phyloP scores from a whole-genome alignment of 2,888 invertebrate genomes.

The Lobophora halterata region DNA sequence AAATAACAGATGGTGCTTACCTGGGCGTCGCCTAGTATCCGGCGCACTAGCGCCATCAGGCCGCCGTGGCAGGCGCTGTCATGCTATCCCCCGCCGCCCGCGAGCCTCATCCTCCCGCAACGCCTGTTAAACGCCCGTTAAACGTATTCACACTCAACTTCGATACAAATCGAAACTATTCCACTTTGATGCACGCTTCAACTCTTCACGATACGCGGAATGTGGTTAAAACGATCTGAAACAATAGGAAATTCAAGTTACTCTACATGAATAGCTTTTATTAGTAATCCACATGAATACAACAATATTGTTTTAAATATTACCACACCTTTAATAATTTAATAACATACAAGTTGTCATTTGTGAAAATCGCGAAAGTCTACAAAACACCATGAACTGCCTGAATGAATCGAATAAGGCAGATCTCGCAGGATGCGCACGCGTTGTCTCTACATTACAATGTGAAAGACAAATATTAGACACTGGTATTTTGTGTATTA shows the following conservation, averaged over 20 bases:
- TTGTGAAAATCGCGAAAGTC: too few species aligned
- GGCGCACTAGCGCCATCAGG: slow-evolving; percentile 93
- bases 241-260: slow-evolving; percentile 48
- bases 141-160: slow-evolving; percentile 43
- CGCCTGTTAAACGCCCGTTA: slow-evolving; percentile 48
- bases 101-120: slow-evolving; percentile 50
- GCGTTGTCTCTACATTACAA: too few species aligned
- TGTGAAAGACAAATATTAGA: too few species aligned
- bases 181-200: slow-evolving; percentile 47
- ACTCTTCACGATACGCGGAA: slow-evolving; percentile 35
- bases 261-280: too few species aligned
- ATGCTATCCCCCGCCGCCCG: slow-evolving; percentile 74
- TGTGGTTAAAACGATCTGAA: slow-evolving; percentile 48
- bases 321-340: too few species aligned
- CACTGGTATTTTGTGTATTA: too few species aligned
- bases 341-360: too few species aligned
- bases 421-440: too few species aligned
- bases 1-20: slow-evolving; percentile 75
- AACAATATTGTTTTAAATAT: too few species aligned
- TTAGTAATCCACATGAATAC: too few species aligned
- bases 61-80: slow-evolving; percentile 82
- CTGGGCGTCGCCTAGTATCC: slow-evolving; percentile 93
- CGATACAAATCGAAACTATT: slow-evolving; percentile 55
- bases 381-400: too few species aligned
- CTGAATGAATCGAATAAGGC: too few species aligned